These are phyloP conservation scores for Montipora capitata DNA, from an alignment of 92 coral and sea anemone genomes.

Conservation along the genomic window DNA sequence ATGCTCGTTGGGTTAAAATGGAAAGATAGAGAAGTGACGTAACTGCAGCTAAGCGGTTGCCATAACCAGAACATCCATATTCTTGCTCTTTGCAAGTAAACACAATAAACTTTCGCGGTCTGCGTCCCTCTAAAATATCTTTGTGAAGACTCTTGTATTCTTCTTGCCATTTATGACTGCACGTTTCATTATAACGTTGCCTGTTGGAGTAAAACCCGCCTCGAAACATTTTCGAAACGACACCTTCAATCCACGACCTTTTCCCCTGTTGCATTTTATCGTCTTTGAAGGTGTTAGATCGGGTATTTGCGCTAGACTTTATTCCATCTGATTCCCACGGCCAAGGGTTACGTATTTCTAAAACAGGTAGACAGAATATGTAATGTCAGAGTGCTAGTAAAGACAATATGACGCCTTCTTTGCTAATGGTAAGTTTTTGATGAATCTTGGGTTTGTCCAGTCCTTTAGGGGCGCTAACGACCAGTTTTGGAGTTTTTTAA, in stretches of 20 bases:
- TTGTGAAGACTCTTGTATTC: slow-evolving; percentile 61
- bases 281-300: too few relatives aligned
- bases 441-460: too few relatives aligned
- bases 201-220: neutral
- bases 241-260: neutral
- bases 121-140: slow-evolving; percentile 49
- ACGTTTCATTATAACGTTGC: slow-evolving; percentile 18
- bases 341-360: neutral
- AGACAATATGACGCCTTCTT: too few relatives aligned
- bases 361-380: neutral
- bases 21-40: slow-evolving; percentile 74
- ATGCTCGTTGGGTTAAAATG: slow-evolving; percentile 79
- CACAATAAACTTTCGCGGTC: slow-evolving; percentile 53
- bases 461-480: too few relatives aligned
- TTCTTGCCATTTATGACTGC: slow-evolving; percentile 75
- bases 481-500: too few relatives aligned
- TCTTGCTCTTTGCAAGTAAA: slow-evolving; percentile 76
- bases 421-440: too few relatives aligned
- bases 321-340: neutral
- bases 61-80: slow-evolving; percentile 81
- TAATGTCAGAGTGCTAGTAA: too few relatives aligned
- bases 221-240: neutral
- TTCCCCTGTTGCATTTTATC: neutral
- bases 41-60: slow-evolving; percentile 72
- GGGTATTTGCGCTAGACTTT: neutral